phyloP scores from a whole-genome alignment of 2,113 vertebrate species.

The Petroica traversi region DNA sequence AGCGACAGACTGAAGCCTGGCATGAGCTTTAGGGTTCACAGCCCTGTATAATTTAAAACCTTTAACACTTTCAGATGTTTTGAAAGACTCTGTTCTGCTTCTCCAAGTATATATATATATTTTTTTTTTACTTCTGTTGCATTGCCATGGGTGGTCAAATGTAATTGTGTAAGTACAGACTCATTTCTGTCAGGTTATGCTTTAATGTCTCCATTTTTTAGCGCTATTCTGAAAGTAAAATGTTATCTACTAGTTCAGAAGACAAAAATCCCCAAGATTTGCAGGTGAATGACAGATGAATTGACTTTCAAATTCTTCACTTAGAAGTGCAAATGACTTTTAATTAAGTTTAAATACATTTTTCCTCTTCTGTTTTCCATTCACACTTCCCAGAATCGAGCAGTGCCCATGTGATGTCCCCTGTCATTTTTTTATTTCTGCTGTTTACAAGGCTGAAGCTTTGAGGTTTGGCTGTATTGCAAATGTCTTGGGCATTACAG shows the following conservation, averaged over 20 bases:
- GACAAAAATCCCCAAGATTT: neutral
- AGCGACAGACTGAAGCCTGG: neutral
- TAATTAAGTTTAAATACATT: neutral
- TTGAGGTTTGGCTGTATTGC: neutral
- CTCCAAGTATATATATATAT: neutral
- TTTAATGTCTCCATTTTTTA: neutral
- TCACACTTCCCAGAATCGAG: neutral
- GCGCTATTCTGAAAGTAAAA: neutral
- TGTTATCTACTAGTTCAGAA: neutral
- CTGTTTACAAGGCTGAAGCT: neutral
- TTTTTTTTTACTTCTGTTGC: neutral
- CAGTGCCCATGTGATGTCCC: neutral
- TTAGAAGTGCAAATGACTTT: conserved; percentile 1
- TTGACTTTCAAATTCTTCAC: neutral
- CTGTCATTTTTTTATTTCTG: neutral
- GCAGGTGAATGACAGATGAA: neutral
- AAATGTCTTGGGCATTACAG: neutral
- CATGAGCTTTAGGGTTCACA: neutral
- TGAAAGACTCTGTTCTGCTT: neutral
- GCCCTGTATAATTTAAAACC: neutral
- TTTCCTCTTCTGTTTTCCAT: neutral
- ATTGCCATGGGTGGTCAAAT: neutral
- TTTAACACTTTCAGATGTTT: neutral
- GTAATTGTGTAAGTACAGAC: neutral
- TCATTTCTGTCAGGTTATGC: conserved; percentile 1